Percentiles rank a stretch among this genome's conserved stretches.
phyloP scores from a whole-genome alignment of 35 echinoderm and acorn worm genomes.

The Ophioderma brevispina region DNA sequence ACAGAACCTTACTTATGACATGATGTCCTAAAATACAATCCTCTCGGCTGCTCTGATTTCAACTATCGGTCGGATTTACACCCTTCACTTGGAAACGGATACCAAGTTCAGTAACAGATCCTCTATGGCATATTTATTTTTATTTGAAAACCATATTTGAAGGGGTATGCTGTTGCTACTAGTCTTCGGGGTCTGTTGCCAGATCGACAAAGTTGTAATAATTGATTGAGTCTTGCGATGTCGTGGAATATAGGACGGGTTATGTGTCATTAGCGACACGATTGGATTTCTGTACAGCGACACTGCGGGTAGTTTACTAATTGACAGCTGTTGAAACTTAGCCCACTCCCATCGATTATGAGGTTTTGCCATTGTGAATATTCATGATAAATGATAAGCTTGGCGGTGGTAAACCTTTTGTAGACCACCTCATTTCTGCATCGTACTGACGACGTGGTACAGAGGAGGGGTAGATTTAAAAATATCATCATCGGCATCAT shows the following conservation, averaged over 20 bases:
- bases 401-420: too few relatives aligned
- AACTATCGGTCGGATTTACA: not conserved
- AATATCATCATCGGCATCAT: too few relatives aligned
- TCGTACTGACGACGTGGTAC: too few relatives aligned
- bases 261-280: conserved; percentile 12
- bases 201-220: conserved; percentile 34
- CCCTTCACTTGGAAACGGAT: not conserved
- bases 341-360: too few relatives aligned
- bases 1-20: conserved; percentile 13
- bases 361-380: too few relatives aligned
- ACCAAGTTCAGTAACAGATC: not conserved
- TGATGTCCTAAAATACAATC: not conserved
- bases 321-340: conserved; percentile 37
- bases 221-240: conserved; percentile 18
- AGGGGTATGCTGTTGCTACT: not conserved
- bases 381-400: too few relatives aligned
- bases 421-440: too few relatives aligned
- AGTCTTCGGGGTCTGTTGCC: not conserved
- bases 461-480: too few relatives aligned
- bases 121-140: not conserved
- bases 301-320: conserved; percentile 32
- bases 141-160: too few relatives aligned
- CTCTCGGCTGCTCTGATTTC: not conserved
- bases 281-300: conserved; percentile 1
- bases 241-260: conserved; percentile 41